Conservation (phyloP, 2,113 vertebrate genomes). For the Atrichornis clamosus region DNA sequence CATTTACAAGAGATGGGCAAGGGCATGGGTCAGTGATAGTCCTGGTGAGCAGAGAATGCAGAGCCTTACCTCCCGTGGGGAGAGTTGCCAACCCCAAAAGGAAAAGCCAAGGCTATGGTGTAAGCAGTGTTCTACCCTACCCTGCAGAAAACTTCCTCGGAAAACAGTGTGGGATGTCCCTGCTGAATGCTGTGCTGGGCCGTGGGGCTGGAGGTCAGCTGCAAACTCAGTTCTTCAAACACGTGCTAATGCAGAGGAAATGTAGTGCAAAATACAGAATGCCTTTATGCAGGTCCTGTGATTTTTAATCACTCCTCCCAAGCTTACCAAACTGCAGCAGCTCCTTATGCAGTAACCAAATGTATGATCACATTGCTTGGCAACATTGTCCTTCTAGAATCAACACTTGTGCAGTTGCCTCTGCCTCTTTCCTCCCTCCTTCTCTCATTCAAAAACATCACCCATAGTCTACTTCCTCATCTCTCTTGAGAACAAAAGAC, state of each 20-base stretch:
- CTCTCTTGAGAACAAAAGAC: neutral
- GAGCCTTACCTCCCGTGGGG: neutral
- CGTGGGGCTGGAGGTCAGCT: neutral
- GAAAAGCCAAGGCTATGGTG: neutral
- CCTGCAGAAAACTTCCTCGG: neutral
- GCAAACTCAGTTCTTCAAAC: neutral
- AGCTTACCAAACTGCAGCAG: neutral
- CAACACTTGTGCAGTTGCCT: neutral
- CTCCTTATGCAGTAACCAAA: neutral
- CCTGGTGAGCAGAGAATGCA: neutral
- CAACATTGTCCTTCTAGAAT: neutral
- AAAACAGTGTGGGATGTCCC: neutral
- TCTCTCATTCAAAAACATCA: neutral
- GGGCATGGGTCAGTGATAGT: fast-evolving
- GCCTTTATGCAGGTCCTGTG: neutral
- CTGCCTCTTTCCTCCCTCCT: neutral
- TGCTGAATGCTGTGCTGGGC: neutral
- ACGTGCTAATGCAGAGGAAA: fast-evolving
- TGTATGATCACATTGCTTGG: neutral
- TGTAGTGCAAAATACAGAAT: neutral
- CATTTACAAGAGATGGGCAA: neutral
- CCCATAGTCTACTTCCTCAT: neutral
- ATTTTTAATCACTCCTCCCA: neutral
- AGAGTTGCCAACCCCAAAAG: neutral
- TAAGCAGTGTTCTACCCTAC: neutral